These are phyloP conservation scores for Leptinotarsa undecemlineata DNA, from an alignment of 1,140 invertebrate genomes.

Conservation along the genomic window DNA sequence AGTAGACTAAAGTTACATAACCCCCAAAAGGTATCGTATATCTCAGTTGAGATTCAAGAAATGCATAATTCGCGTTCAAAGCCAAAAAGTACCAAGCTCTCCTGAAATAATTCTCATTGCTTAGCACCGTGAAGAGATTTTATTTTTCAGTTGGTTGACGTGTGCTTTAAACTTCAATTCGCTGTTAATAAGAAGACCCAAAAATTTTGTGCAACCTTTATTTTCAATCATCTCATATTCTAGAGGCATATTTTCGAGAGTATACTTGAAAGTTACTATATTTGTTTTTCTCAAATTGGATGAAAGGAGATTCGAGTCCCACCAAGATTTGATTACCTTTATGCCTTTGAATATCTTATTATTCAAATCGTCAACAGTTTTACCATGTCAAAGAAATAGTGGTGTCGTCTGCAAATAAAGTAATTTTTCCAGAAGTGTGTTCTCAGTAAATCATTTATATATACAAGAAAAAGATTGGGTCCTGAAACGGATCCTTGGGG, in stretches of 20 bases:
- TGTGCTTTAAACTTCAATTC: background rate
- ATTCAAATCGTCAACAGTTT: background rate
- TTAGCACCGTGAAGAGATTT: background rate
- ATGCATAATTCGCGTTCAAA: no score
- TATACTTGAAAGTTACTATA: background rate
- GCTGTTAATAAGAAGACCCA: background rate
- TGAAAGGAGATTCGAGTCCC: background rate
- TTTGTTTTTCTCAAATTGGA: background rate
- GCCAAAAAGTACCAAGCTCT: no score
- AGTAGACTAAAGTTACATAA: no score
- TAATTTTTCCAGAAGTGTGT: background rate
- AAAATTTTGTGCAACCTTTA: background rate
- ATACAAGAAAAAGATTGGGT: background rate
- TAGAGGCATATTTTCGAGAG: background rate
- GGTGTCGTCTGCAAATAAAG: background rate
- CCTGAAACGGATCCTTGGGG: background rate
- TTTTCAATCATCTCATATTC: background rate
- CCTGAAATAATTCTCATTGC: background rate
- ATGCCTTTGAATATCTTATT: constrained; percentile 1
- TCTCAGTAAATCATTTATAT: background rate
- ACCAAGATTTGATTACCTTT: background rate
- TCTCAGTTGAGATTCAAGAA: no score
- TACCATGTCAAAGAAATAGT: background rate
- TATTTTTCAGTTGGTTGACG: background rate
- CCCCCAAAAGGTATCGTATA: no score